Evolutionary conservation across 2,888 invertebrate species (phyloP).

Genomic region (Oligia latruncula): DNA sequence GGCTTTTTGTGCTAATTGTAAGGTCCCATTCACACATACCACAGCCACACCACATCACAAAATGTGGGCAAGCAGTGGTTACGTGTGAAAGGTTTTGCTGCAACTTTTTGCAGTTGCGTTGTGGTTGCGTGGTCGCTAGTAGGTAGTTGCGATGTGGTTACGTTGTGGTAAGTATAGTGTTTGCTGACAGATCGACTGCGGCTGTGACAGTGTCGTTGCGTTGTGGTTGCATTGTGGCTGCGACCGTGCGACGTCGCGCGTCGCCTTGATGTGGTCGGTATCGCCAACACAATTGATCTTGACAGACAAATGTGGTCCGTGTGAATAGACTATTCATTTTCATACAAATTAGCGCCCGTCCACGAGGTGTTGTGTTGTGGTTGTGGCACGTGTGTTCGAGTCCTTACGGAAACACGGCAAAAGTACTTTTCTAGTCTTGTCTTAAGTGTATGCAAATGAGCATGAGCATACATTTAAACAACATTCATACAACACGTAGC

Average conservation of each 20-base stretch:
- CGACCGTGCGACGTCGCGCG: not conserved
- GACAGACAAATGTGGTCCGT: not conserved
- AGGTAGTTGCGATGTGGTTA: not conserved
- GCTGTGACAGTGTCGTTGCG: not conserved
- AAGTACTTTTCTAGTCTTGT: not conserved
- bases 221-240: not conserved
- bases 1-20: not conserved
- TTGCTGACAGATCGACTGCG: not conserved
- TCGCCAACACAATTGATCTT: not conserved
- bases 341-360: not conserved
- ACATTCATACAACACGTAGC: slow-evolving; percentile 22
- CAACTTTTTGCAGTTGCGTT: not conserved
- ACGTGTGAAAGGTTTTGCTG: not conserved
- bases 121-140: not conserved
- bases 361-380: not conserved
- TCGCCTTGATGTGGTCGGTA: not conserved
- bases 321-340: not conserved
- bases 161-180: not conserved
- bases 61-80: not conserved
- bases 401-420: not conserved
- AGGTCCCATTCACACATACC: not conserved
- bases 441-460: slow-evolving; percentile 17
- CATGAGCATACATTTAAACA: slow-evolving; percentile 1
- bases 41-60: not conserved
- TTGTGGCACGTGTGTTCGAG: not conserved